A percentile compares a stretch with the other conserved stretches of the same genome.
Evolutionary conservation across 2,113 vertebrate species (phyloP).

Genomic region (Macquaria australasica): DNA sequence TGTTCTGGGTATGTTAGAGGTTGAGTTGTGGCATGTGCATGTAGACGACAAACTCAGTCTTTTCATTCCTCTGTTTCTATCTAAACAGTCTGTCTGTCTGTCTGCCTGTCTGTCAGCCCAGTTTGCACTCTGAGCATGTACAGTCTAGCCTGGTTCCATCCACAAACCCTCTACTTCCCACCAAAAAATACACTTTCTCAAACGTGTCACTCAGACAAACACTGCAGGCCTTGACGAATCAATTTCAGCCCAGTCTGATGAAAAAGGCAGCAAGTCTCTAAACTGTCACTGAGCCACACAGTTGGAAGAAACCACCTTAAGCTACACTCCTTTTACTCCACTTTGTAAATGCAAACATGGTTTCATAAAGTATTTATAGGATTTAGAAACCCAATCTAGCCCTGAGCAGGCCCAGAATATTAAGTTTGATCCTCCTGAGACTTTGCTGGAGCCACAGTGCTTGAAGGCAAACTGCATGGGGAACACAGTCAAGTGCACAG

Average conservation of each 20-base stretch:
- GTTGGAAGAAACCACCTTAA: conserved; percentile 21
- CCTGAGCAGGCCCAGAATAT: conserved; percentile 44
- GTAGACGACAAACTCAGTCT: background rate
- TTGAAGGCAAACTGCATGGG: conserved; percentile 2
- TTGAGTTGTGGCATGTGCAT: background rate
- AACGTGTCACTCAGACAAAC: conserved; percentile 54
- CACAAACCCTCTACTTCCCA: conserved; percentile 21
- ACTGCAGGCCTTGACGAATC: conserved; percentile 64
- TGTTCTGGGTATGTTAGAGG: background rate
- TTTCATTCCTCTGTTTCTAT: background rate
- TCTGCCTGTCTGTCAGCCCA: background rate
- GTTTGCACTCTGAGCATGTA: conserved; percentile 64
- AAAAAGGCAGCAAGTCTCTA: conserved; percentile 64
- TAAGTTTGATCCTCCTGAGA: conserved; percentile 9
- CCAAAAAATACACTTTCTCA: conserved; percentile 24
- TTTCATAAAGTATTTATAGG: conserved; percentile 65
- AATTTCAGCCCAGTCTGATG: conserved; percentile 64
- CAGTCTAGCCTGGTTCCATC: conserved; percentile 43
- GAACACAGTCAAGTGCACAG: background rate
- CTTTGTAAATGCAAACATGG: conserved; percentile 53
- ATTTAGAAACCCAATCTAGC: conserved; percentile 41
- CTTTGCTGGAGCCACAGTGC: background rate
- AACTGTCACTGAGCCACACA: conserved; percentile 39
- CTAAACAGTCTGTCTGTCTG: background rate
- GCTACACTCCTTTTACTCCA: conserved; percentile 10